Percentiles rank a stretch among this genome's conserved stretches.
These are phyloP conservation scores for Cepaea hortensis DNA, from an alignment of 2,888 invertebrate species.

Conservation along the genomic window DNA sequence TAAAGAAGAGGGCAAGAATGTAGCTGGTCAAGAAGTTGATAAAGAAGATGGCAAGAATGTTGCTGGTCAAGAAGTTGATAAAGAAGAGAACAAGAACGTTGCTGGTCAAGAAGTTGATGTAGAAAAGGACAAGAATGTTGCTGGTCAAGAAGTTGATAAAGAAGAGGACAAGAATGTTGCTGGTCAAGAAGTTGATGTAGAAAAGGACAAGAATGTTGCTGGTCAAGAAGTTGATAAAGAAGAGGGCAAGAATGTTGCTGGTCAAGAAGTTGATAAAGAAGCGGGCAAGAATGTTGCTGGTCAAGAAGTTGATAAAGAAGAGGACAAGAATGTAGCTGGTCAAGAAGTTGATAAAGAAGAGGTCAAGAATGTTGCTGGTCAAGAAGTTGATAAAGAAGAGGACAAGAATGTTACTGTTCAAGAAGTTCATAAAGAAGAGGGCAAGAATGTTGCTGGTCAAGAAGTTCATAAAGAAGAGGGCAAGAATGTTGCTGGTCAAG, in stretches of 20 bases:
- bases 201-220: neutral
- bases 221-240: too few relatives aligned
- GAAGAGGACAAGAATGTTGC: neutral
- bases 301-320: neutral
- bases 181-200: too few relatives aligned
- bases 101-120: neutral
- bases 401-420: neutral
- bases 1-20: neutral
- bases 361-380: neutral
- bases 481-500: too few relatives aligned
- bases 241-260: neutral
- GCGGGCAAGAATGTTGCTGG: neutral
- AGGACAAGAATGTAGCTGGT: neutral
- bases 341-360: too few relatives aligned
- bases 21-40: neutral
- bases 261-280: too few relatives aligned
- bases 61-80: neutral
- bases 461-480: too few relatives aligned
- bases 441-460: too few relatives aligned
- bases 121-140: neutral
- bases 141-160: neutral
- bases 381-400: neutral
- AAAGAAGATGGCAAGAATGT: neutral
- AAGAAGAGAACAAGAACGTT: neutral
- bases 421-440: neutral